Conservation (phyloP, 2,888 invertebrate genomes). For the Drosophila picticornis region DNA sequence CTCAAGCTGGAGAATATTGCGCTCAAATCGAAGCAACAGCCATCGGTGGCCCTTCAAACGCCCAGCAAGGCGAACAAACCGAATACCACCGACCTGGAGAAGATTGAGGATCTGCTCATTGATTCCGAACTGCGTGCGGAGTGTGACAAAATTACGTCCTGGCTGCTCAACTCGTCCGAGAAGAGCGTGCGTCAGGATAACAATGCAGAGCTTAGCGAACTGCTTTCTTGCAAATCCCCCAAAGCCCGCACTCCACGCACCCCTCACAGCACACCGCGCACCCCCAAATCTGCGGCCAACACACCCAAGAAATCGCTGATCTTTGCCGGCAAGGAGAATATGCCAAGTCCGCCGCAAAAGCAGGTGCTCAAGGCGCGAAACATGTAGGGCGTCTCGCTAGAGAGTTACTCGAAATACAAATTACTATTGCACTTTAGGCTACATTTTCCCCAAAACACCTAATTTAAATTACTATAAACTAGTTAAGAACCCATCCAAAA, state of each 20-base stretch:
- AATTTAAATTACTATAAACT: constrained; percentile 55
- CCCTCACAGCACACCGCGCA: constrained; percentile 73
- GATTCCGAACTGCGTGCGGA: constrained; percentile 83
- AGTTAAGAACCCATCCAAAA: constrained; percentile 52
- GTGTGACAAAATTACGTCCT: constrained; percentile 84
- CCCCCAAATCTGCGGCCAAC: constrained; percentile 62
- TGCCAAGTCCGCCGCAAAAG: constrained; percentile 82
- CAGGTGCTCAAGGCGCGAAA: constrained; percentile 84
- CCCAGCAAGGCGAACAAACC: constrained; percentile 76
- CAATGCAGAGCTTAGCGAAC: constrained; percentile 76
- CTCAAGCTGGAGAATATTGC: constrained; percentile 84
- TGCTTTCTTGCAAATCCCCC: constrained; percentile 72
- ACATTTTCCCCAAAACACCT: constrained; percentile 14
- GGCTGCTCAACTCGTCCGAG: constrained; percentile 81
- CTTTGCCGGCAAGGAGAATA: constrained; percentile 84
- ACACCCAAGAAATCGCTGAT: constrained; percentile 84
- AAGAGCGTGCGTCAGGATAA: constrained; percentile 80
- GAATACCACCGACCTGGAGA: constrained; percentile 82
- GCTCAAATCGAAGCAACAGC: constrained; percentile 82
- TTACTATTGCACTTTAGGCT: constrained; percentile 49
- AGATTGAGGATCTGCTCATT: constrained; percentile 81
- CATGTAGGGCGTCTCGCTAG: constrained; percentile 44
- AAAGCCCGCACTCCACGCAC: constrained; percentile 67
- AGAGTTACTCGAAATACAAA: constrained; percentile 2
- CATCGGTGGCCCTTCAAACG: constrained; percentile 49